These are phyloP conservation scores for Cremastobaeus sp. DNA, from an alignment of 2,888 invertebrate species.

Conservation along the genomic window DNA sequence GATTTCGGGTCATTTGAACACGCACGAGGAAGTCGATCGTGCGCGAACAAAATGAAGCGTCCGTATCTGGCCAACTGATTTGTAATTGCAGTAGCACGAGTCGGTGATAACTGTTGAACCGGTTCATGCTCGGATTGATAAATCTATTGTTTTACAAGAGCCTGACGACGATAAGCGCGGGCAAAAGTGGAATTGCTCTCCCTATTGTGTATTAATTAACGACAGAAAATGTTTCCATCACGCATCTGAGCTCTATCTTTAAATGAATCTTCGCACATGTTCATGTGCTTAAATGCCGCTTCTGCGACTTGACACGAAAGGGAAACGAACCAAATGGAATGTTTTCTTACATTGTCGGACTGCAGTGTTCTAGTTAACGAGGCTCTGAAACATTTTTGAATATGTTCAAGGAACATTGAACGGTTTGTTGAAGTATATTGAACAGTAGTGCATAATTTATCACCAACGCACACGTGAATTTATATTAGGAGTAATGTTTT, in stretches of 20 bases:
- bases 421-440: no score
- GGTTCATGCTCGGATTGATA: conserved; percentile 31
- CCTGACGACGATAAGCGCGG: conserved; percentile 15
- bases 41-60: not conserved
- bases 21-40: conserved; percentile 11
- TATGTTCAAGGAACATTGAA: no score
- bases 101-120: conserved; percentile 40
- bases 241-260: conserved; percentile 25
- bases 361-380: no score
- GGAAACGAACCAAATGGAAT: no score
- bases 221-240: conserved; percentile 44
- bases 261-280: not conserved
- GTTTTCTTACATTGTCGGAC: no score
- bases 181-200: conserved; percentile 12
- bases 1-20: no score
- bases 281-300: no score
- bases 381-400: no score
- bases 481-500: no score
- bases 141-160: conserved; percentile 28
- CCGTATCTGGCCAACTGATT: not conserved
- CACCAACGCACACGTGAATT: no score
- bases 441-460: no score
- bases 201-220: conserved; percentile 27
- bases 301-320: no score
- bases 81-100: conserved; percentile 10